Base-by-base conservation (phyloP, 2,888 invertebrate genomes). In the Biston betularia region DNA sequence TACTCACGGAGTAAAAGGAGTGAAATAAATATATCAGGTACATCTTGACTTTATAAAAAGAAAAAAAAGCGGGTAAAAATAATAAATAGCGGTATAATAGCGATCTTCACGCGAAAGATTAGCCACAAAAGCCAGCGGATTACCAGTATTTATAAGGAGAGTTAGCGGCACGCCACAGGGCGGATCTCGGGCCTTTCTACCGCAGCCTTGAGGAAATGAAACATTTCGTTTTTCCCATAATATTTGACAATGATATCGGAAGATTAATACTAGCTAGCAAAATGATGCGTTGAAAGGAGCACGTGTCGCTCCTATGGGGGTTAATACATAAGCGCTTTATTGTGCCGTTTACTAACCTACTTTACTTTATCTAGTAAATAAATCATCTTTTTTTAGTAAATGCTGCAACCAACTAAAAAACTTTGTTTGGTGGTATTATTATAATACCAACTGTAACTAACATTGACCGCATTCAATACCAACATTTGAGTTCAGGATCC, bases 141-240 rank as follows among this genome's bases (percentile, higher is more conserved):
- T 93, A 91, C 87, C 87, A 93, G 91, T 93, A 92, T 93, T 92
- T 93, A 92, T 92, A 93, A 91, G 90, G 85, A 90, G 89, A 85
- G 89, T 89, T 89, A 89, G 86, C 87, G 85, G 86, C 87, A 86
- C 86, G 90, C 88, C 87, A 87, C 84, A 79, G 81, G 84, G 76
- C 81, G 86, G 77, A 80, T 79, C 79, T 78, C 74, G 73, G 74
- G 76, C 78, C 75, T 76, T 79, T 82, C 77, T 75, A 77, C 76
- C 74, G 75, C 69, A 75, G 79, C 75, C 73, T 63, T 65, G 63
- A 78, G 76, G 75, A 80, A 78, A 75, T 69, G 73, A 67, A 72
- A 72, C 72, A 71, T 73, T 68, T 75, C 74, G 68, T 53, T 65
- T 73, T 76, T 76, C 65, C 69, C 71, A 67, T 70, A 75, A 71